Base-by-base conservation (phyloP, 2,888 invertebrate species). In the Heliconius hortense region DNA sequence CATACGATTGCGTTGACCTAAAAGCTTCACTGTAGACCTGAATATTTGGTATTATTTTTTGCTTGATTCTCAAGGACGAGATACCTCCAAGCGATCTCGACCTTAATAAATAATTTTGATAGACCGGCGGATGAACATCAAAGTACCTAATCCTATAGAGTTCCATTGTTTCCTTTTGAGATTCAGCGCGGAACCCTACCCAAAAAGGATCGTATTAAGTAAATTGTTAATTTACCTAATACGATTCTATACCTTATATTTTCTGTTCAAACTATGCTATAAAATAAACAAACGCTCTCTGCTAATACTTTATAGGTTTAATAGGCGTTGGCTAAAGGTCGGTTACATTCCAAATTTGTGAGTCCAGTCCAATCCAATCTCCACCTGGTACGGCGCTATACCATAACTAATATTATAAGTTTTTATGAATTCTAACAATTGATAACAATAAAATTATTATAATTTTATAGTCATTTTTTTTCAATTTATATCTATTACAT, bases 301-400 rank as follows among this genome's bases (percentile, higher is more conserved):
- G 77, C 81, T 81, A 64, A 72, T 79, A 4, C 53, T 80, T 86
- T 84, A 76, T 10, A 72, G 64, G 10, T 24, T 75, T 56, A 76
- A 69, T 84, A 88, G 86, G 87, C 88, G 86, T 83, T 82, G 87
- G 81, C 84, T 84, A 91, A 92, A 93, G 92, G 92, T 88, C 91
- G 87, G 82, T 88, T 79, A 86, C 92, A 93, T 93, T 93, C 92
- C 92, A 84, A 92, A 92, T 88, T 90, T 90, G 86, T 88, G 89
- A 90, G 86, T 89, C 86, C 87, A 79, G 82, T 80, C 81, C 84
- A 84, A 82, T 80, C 81, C 84, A 84, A 82, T 85, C 84, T 76
- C 84, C 84, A 83, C 83, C 88, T 90, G 90, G 90, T 88, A 91
- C 90, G 87, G 85, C 82, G 80, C 85, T 85, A 73, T 74, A 68